Conservation (phyloP, 2,113 vertebrate species). For the Sarotherodon lohbergeri region DNA sequence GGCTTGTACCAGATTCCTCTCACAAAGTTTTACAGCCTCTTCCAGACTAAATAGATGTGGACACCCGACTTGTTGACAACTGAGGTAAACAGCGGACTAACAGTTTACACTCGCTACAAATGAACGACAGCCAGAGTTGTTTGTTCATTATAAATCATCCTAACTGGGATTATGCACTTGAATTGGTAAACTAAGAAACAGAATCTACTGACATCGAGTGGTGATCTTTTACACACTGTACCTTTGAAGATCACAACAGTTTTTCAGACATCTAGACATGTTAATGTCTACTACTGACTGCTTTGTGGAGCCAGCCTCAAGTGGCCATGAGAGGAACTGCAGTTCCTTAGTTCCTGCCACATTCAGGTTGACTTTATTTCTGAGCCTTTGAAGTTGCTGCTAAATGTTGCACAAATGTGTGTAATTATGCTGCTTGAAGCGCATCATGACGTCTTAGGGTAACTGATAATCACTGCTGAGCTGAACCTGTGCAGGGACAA, state of each 20-base stretch:
- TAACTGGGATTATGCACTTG: neutral
- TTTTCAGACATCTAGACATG: neutral
- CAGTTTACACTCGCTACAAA: fast-evolving
- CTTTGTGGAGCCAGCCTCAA: neutral
- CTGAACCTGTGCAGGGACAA: neutral
- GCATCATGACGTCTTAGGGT: fast-evolving
- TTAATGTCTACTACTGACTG: neutral
- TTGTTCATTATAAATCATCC: neutral
- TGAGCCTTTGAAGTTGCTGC: neutral
- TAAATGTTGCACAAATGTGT: neutral
- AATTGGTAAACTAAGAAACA: neutral
- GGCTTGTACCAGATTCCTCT: neutral
- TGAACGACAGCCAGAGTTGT: neutral
- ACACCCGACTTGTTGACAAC: neutral
- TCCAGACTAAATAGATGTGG: neutral
- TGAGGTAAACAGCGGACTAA: neutral
- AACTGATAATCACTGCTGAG: neutral
- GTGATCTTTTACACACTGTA: neutral
- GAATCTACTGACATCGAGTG: neutral
- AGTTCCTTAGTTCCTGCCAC: neutral
- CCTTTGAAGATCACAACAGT: neutral
- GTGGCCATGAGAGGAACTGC: neutral
- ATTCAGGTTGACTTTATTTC: neutral
- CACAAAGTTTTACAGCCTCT: neutral
- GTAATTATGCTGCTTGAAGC: neutral